A percentile compares a stretch with the other conserved stretches of the same genome.
phyloP scores from a whole-genome alignment of 2,113 vertebrate genomes.

The Sterrhoptilus dennistouni region DNA sequence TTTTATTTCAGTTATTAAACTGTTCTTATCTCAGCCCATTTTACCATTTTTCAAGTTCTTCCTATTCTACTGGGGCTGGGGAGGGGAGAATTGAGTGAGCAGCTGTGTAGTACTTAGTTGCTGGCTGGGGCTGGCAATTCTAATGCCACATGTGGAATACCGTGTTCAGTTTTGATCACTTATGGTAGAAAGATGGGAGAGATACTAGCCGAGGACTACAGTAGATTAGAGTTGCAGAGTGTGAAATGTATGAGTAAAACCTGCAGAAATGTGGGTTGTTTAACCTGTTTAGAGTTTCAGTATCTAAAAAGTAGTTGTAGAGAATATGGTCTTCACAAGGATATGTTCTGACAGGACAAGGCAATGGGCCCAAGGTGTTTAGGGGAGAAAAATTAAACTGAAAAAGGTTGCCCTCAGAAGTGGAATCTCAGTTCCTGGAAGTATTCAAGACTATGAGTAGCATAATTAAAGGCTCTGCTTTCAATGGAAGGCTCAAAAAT shows the following conservation, averaged over 20 bases:
- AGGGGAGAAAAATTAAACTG: background rate
- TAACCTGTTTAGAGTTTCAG: background rate
- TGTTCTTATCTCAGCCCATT: background rate
- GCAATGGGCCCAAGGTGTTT: background rate
- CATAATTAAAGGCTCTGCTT: background rate
- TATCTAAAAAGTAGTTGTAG: background rate
- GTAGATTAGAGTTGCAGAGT: background rate
- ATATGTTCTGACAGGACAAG: background rate
- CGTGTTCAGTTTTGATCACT: background rate
- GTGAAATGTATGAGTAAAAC: background rate
- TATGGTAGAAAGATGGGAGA: background rate
- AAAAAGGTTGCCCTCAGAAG: background rate
- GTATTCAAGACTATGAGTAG: background rate
- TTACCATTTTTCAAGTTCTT: background rate
- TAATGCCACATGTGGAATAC: background rate
- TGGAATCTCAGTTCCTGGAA: background rate
- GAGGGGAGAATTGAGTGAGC: background rate
- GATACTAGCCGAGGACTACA: background rate
- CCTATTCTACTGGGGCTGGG: background rate
- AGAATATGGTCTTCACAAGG: background rate
- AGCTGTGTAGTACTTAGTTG: background rate
- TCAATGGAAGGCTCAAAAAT: background rate
- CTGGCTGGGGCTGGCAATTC: background rate
- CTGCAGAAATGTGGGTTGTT: background rate
- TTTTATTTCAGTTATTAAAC: background rate